These are phyloP conservation scores for Caenorhabditis sp. DNA, from an alignment of 2,888 invertebrate species.

Conservation along the genomic window DNA sequence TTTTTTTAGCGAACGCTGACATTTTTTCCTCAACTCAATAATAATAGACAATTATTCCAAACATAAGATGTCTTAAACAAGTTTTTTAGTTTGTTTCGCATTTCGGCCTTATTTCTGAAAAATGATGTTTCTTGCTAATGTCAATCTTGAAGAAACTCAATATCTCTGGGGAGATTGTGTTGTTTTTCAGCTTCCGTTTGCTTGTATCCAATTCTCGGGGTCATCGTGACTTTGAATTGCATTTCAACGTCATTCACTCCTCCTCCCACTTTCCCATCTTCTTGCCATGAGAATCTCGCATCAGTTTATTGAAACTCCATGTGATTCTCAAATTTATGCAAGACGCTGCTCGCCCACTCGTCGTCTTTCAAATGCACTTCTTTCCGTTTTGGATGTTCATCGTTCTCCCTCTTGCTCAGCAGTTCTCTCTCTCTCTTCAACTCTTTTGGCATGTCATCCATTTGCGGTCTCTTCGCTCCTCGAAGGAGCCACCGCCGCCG, in stretches of 20 bases:
- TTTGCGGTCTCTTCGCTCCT: slow-evolving; percentile 13
- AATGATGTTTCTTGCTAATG: neutral
- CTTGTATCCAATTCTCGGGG: slow-evolving; percentile 23
- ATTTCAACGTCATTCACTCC: neutral
- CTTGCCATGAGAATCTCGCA: neutral
- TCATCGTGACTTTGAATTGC: neutral
- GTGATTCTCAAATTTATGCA: slow-evolving; percentile 52
- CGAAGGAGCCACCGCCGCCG: slow-evolving; percentile 25
- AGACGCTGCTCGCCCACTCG: slow-evolving; percentile 14
- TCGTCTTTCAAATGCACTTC: neutral
- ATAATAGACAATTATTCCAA: too few species aligned
- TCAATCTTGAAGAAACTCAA: slow-evolving; percentile 9
- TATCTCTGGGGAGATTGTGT: neutral
- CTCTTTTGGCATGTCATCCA: slow-evolving; percentile 43
- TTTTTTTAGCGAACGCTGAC: too few species aligned
- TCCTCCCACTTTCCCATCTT: neutral
- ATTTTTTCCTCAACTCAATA: too few species aligned
- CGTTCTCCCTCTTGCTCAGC: neutral
- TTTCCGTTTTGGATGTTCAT: slow-evolving; percentile 33
- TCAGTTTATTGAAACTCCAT: neutral
- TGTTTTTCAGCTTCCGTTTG: slow-evolving; percentile 1
- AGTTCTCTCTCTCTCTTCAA: slow-evolving; percentile 5
- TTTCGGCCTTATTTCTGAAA: neutral
- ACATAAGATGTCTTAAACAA: too few species aligned
- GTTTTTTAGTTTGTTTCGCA: too few species aligned